Base-by-base conservation (phyloP, 1,140 invertebrate genomes). In the Heliconius eleuchia region DNA sequence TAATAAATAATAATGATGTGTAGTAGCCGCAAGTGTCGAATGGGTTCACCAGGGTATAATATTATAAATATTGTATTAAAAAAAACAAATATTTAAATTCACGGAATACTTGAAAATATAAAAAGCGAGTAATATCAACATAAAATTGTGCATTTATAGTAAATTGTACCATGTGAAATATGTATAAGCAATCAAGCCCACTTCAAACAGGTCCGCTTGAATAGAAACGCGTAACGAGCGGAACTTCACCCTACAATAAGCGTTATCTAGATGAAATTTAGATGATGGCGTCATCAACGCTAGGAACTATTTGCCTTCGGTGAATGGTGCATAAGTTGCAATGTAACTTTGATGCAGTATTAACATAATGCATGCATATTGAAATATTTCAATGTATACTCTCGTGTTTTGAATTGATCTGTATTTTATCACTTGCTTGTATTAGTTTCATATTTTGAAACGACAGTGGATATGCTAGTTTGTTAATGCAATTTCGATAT, bases 141-240 rank as follows among this genome's bases (percentile, higher is more conserved):
- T 72, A 72, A 72, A 72, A 72, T 72, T n/a, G 37, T 72, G 74
- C 76, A 77, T 76, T 77, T 84, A 70, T 79, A 55, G 30, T 73
- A 57, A 76, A 76, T 66, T 76, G 79, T 80, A 80, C 55, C 73
- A 82, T 82, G 72, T 84, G 83, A 83, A 83, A 83, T 87, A 82
- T 52, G 50, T 19, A 52, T 85, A 85, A 80, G 88, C 84, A 89
- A 89, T 89, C 86, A 89, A 80, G 83, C 82, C 78, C 86, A 83
- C 84, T 89, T 87, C 84, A 88, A 86, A 83, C 77, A 80, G 80
- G 76, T 76, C 76, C 82, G 79, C 74, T 78, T 88, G 83, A 89
- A 89, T 88, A 80, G 84, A 71, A 76, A 74, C 82, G 73, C 82
- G 80, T 86, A 87, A 88, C 83, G 86, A 88, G 85, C 85, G 76